Base-by-base conservation (phyloP, 2,888 invertebrate genomes). In the Tribolium freemani region DNA sequence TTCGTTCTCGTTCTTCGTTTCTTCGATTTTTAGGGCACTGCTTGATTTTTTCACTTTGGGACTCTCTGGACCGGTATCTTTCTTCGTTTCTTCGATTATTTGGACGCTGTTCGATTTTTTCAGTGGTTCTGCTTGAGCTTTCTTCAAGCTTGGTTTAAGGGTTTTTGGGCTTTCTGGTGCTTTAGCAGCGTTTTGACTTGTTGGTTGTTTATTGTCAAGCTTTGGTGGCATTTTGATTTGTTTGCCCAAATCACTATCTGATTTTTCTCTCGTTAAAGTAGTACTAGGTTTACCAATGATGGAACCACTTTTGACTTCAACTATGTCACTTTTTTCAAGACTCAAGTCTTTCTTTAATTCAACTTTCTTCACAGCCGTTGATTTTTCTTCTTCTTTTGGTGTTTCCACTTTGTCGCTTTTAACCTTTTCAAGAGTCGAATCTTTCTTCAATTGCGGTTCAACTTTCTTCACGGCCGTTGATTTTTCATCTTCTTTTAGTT, bases 1-100 rank as follows among this genome's bases (percentile, higher is more conserved):
- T 56, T 67, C 51, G n/a, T 67, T 70, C 54, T 71, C 46, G 56
- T 64, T 10, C 56, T 30, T 10, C 51, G n/a, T 45, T 63, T 38
- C 8, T 74, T 31, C 10, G 5, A 48, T 57, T 13, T 57, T 57
- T 63, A 75, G 45, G 31, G 10, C 64, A 44, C 38, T 45, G 54
- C 63, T 56, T 75, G 73, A 68, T 75, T 16, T 53, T 20, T 20
- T 21, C 9, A 16, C 1, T 48, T 38, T 9, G 38, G 31, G 8
- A 38, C 31, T 21, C 3, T 26, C 26, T 26, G 26, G 26, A 5
- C 2, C 26, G 0, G 5, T 0, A 3, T 3, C 3, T 26, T 26
- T 3, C 26, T 26, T 26, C 26, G 5, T 26, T 26, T 26, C 26
- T 38, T 38, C 38, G 3, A 38, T n/a, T 6, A n/a, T 38, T 38